Evolutionary conservation across 1,140 invertebrate genomes (phyloP), one percentile per base, ranked within the genome.

Genomic region (Trachymyrmex septentrionalis): DNA sequence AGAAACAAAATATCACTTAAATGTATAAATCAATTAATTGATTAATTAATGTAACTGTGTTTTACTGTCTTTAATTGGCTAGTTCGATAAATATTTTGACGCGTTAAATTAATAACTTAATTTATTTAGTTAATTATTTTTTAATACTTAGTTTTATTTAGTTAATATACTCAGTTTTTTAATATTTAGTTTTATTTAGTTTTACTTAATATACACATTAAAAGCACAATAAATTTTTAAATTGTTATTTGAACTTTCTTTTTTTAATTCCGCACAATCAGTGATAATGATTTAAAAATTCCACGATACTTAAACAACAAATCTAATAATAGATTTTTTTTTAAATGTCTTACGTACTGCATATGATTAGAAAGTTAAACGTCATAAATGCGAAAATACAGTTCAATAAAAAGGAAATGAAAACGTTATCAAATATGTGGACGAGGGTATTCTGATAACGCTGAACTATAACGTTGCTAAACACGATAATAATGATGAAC

Each of bases 391-490:
- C 34, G 27, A 63, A 73, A 57, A 73, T 73, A 72, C 5, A 14
- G 38, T 59, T 73, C 24, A 48, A 1, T 21, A 19, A 82, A 30
- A 59, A 44, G 21, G 14, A 59, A 71, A 71, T 19, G 16, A 44
- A 72, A 82, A 48, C 53, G 48, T 84, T 16, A 27, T 81, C n/a
- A 6, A 71, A 19, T 10, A 44, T 72, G 19, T 34, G 38, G 2
- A 50, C 0, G 6, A 30, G n/a, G 12, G 3, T 63, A 71, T 14
- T 57, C 10, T 21, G 80, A 84, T 75, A 84, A 50, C 34, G 30
- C 19, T 50, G 44, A 75, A 50, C 50, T 12, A 38, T 38, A 84
- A 84, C 4, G 7, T 16, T 34, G 2, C n/a, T n/a, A 69, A 55
- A 14, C 16, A 71, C 5, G 12, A 48, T 21, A 4, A 48, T 73